Base-by-base conservation (phyloP, 2,888 invertebrate species). In the Euphydryas editha region DNA sequence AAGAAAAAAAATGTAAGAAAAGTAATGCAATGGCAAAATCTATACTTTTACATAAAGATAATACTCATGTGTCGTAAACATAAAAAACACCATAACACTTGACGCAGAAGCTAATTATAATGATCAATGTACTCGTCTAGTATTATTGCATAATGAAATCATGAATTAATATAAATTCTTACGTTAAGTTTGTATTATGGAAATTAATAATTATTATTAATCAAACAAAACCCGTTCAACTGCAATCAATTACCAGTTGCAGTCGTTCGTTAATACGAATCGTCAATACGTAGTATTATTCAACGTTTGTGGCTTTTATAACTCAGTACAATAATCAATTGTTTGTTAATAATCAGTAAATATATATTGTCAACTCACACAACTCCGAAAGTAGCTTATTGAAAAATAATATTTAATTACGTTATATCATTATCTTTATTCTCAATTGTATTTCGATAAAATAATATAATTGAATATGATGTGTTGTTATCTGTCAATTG, bases 251-350 rank as follows among this genome's bases (percentile, higher is more conserved):
- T 55, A 54, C 24, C 37, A 30, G 18, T 59, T 47, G 18, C 54
- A 42, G 17, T 55, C 57, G 37, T 65, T 60, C 47, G 24, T 65
- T 47, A 56, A 42, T 36, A 24, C 56, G 60, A 65, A 37, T 56
- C 37, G 30, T 57, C 55, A 17, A 46, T 42, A 60, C 42, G 37
- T 21, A 56, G 37, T 47, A 55, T 63, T 49, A 47, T 42, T 60
- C 17, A 37, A 56, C 60, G 56, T 20, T 24, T 39, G 15, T 7
- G 15, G 56, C 56, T 56, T 56, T 60, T 56, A 60, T 55, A 60
- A 60, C 47, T 8, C 11, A 4, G 11, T 37, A 59, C 18, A 56
- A 55, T 42, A 46, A 65, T 47, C 18, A 46, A 47, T 17, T 39
- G 37, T 18, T 17, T 30, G 39, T 24, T 15, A 44, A 39, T 58